Conservation (phyloP, 2,888 invertebrate species). For the Mesorhabditis spiculigera region DNA sequence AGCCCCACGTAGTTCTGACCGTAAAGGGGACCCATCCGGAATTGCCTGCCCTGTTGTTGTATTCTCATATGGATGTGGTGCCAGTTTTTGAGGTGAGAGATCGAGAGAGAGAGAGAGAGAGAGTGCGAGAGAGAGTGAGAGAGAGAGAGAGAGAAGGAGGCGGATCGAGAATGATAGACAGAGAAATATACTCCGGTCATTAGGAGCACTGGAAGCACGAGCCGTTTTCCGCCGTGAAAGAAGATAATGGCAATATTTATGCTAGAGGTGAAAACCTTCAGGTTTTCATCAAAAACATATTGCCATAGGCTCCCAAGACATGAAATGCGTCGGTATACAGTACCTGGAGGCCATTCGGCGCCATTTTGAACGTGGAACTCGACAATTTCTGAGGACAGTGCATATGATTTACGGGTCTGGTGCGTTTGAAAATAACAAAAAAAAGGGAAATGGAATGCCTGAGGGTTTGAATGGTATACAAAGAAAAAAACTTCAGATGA, state of each 20-base stretch:
- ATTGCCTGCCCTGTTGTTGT: conserved; percentile 75
- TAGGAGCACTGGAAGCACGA: conserved; percentile 84
- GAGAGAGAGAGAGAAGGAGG: too few relatives aligned
- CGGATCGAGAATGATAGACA: too few relatives aligned
- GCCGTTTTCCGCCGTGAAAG: conserved; percentile 82
- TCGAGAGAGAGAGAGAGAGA: too few relatives aligned
- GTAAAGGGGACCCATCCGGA: conserved; percentile 75
- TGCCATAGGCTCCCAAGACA: conserved; percentile 66
- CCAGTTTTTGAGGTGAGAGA: conserved; percentile 77
- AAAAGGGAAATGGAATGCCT: too few relatives aligned
- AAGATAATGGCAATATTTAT: conserved; percentile 78
- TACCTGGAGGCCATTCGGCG: conserved; percentile 71
- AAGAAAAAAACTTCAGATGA: conserved; percentile 69
- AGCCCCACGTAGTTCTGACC: conserved; percentile 79
- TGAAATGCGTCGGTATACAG: conserved; percentile 77
- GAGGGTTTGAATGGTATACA: too few relatives aligned
- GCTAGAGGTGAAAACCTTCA: conserved; percentile 71
- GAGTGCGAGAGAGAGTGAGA: too few relatives aligned
- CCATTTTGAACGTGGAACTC: conserved; percentile 65
- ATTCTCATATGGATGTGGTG: conserved; percentile 94
- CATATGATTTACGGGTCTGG: conserved; percentile 75
- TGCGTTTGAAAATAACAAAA: conserved; percentile 41
- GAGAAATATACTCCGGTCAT: conserved; percentile 21
- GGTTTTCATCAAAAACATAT: too few relatives aligned
- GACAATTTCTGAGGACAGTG: conserved; percentile 67